Percentiles rank a stretch among this genome's conserved stretches.
phyloP scores from a whole-genome alignment of 1,140 invertebrate genomes.

The Sipha flava region DNA sequence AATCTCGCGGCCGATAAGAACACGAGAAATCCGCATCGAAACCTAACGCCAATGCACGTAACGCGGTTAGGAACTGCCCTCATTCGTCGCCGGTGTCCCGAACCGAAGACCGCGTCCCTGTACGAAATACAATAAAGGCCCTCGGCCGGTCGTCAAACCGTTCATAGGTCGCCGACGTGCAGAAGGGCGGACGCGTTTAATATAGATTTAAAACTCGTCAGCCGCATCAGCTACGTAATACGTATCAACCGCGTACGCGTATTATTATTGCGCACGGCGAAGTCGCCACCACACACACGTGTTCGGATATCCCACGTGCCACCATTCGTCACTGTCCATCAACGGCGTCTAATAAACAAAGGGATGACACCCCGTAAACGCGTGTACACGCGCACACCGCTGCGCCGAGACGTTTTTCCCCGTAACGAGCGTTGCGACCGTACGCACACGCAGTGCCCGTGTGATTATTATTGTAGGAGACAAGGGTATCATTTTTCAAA shows the following conservation, averaged over 20 bases:
- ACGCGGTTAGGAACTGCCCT: too few species aligned
- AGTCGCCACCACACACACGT: background rate
- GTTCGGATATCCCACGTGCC: constrained; percentile 16
- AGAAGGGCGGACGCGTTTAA: background rate
- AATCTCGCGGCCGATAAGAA: too few species aligned
- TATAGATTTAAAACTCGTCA: background rate
- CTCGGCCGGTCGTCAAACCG: background rate
- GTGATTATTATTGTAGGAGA: background rate
- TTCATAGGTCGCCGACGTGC: background rate
- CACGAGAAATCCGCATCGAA: too few species aligned
- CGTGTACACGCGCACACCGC: background rate
- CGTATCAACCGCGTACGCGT: too few species aligned
- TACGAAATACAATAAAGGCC: background rate
- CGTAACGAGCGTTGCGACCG: background rate
- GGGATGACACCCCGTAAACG: background rate
- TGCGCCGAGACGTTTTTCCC: background rate
- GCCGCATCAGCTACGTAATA: too few species aligned
- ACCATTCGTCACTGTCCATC: constrained; percentile 21
- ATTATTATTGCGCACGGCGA: background rate
- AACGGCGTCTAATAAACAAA: constrained; percentile 10
- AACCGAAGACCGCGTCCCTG: too few species aligned
- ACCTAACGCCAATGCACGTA: too few species aligned
- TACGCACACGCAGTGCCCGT: too few species aligned
- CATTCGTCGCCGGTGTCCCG: too few species aligned
- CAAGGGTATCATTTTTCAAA: constrained; percentile 10